phyloP scores from a whole-genome alignment of 2,797 vertebrate genomes.

The Podarcis siculus region DNA sequence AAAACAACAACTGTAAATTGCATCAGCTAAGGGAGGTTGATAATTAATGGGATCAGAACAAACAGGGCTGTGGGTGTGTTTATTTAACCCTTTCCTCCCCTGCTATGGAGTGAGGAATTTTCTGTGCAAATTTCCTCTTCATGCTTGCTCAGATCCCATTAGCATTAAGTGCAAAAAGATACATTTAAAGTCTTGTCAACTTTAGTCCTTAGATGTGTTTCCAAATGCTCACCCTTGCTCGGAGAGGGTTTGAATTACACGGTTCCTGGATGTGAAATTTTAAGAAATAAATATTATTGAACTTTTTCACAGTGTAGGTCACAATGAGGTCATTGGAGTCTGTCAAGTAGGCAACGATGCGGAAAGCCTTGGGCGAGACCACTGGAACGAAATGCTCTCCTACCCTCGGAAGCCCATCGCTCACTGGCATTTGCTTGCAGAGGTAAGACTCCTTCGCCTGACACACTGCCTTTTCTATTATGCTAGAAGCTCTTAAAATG shows the following conservation, averaged over 20 bases:
- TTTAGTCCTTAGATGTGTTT: background rate
- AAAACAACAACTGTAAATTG: background rate
- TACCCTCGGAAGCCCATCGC: constrained; percentile 98
- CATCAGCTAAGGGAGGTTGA: no score
- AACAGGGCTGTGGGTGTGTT: background rate
- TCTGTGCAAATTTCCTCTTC: background rate
- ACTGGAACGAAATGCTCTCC: constrained; percentile 99
- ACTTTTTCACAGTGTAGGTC: constrained; percentile 94
- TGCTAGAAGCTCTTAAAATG: background rate
- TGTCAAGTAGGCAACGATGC: constrained; percentile 96
- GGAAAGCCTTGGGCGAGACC: constrained; percentile 92
- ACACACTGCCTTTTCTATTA: rapidly evolving
- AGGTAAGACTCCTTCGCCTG: constrained; percentile 83
- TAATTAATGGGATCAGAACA: background rate
- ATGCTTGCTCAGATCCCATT: background rate
- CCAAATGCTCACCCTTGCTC: background rate
- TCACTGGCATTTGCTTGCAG: constrained; percentile 96
- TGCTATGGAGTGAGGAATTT: background rate
- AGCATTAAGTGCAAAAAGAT: background rate
- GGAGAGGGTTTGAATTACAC: constrained; percentile 1
- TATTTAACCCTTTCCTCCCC: background rate
- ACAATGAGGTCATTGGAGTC: constrained; percentile 99
- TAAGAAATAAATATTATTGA: constrained; percentile 79
- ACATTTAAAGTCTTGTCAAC: background rate
- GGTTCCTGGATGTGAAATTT: constrained; percentile 58